Evolutionary conservation across 1,140 invertebrate species (phyloP).

Genomic region (Scaptomyza graminum): DNA sequence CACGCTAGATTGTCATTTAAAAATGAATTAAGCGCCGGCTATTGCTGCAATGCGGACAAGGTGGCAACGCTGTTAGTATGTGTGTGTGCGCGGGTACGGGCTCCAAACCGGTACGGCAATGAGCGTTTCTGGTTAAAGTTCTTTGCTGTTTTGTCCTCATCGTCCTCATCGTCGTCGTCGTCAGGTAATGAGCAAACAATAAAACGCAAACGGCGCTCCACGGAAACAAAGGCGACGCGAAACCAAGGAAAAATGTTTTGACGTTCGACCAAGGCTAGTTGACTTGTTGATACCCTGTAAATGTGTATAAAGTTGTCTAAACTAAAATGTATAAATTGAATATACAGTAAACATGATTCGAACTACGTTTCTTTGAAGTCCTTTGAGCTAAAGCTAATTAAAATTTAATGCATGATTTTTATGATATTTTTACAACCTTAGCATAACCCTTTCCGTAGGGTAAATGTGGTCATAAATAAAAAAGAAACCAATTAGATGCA

Average conservation of each 20-base stretch:
- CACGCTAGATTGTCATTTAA: constrained; percentile 83
- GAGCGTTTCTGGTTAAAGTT: constrained; percentile 7
- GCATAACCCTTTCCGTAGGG: no score
- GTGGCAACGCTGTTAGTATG: constrained; percentile 12
- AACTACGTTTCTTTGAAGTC: no score
- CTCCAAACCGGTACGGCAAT: not conserved
- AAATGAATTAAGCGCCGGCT: constrained; percentile 76
- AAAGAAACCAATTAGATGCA: constrained; percentile 73
- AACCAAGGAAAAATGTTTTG: constrained; percentile 3
- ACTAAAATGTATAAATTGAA: no score
- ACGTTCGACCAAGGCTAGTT: not conserved
- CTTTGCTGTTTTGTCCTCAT: not conserved
- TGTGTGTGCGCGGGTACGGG: not conserved
- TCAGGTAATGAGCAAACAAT: constrained; percentile 78
- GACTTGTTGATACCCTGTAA: constrained; percentile 2
- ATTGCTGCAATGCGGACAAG: constrained; percentile 75
- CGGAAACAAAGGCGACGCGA: constrained; percentile 67
- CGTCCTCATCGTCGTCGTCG: constrained; percentile 8
- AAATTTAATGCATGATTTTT: no score
- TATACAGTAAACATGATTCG: no score
- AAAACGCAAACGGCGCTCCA: constrained; percentile 72
- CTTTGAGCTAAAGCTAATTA: no score
- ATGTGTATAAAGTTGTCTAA: no score
- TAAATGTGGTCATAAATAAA: not conserved
- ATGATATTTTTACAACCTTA: not conserved